Evolutionary conservation across 2,113 vertebrate genomes (phyloP), one percentile per base, ranked within the genome.

Genomic region (Colius striatus): DNA sequence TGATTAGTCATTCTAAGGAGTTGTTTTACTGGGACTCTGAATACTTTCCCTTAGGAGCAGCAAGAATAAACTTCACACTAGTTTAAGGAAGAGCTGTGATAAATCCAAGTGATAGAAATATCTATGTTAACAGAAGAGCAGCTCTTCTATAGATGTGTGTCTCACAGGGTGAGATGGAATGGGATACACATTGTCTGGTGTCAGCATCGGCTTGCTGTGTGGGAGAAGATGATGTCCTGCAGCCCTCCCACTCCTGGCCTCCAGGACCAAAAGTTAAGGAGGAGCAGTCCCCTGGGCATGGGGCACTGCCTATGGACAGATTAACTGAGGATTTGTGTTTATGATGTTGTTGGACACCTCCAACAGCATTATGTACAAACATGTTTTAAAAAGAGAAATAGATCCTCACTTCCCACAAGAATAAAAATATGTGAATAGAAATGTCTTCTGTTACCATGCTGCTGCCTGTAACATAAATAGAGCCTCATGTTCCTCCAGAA

Each of bases 131-230:
- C 12, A 53, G 41, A 53, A 65, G 23, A 68, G 36, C 81, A 83
- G 58, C 66, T 82, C 88, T 74, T 61, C 38, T 41, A 41, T 41
- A 41, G 38, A 41, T 41, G 38, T 75, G 21, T 6, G 3, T 30
- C 41, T 82, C 66, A 5, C 2, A 30, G 3, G n/a, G 58, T n/a
- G n/a, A 58, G 67, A 17, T 16, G 16, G 22, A 41, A 38, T 1
- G 43, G 43, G 60, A n/a, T 5, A 5, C 27, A 23, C 5, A 3
- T 0, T 1, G 27, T 19, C 11, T 23, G 65, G 66, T 4, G 1
- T 5, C 41, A 62, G 21, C 84, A 7, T 2, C 16, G 36, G 32
- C n/a, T 58, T n/a, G 26, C 43, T 27, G 19, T 8, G 48, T 0
- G 5, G 47, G 47, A 54, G 58, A 47, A 26, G 48, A 9, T 2